Evolutionary conservation across 2,797 vertebrate genomes (phyloP).

Genomic region (Mareca strepera): DNA sequence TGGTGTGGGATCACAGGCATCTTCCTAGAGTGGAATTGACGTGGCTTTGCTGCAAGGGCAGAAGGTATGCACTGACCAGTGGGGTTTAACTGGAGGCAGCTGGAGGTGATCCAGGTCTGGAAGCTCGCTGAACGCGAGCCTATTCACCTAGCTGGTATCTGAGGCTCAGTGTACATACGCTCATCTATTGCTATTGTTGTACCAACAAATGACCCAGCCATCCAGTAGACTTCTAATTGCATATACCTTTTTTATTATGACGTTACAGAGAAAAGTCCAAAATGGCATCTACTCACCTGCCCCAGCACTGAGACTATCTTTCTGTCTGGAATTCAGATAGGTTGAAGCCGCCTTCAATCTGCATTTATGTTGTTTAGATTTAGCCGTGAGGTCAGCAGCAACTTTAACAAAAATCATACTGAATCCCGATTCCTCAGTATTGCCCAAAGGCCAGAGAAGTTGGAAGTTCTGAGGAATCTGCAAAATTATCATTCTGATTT

Average conservation of each 20-base stretch:
- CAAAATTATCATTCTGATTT: not conserved
- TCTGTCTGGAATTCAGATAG: not conserved
- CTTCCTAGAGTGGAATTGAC: rapidly evolving
- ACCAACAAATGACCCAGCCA: not conserved
- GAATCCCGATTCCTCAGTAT: not conserved
- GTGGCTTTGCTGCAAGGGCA: not conserved
- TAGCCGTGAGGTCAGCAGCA: not conserved
- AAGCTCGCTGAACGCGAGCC: not conserved
- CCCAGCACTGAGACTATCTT: not conserved
- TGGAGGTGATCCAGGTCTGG: not conserved
- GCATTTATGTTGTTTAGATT: not conserved
- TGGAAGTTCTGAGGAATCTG: not conserved
- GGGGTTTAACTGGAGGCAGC: not conserved
- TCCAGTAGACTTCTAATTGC: not conserved
- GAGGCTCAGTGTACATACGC: not conserved
- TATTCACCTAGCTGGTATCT: not conserved
- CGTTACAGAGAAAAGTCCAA: not conserved
- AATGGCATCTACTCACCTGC: not conserved
- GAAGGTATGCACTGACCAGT: not conserved
- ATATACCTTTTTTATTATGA: not conserved
- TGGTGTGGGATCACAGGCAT: not conserved
- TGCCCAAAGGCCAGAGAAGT: not conserved
- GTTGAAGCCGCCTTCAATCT: not conserved
- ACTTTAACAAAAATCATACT: not conserved
- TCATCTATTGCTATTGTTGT: not conserved